Evolutionary conservation across 2,797 vertebrate genomes (phyloP), one percentile per base, ranked within the genome.

Genomic region (Lagorchestes hirsutus): DNA sequence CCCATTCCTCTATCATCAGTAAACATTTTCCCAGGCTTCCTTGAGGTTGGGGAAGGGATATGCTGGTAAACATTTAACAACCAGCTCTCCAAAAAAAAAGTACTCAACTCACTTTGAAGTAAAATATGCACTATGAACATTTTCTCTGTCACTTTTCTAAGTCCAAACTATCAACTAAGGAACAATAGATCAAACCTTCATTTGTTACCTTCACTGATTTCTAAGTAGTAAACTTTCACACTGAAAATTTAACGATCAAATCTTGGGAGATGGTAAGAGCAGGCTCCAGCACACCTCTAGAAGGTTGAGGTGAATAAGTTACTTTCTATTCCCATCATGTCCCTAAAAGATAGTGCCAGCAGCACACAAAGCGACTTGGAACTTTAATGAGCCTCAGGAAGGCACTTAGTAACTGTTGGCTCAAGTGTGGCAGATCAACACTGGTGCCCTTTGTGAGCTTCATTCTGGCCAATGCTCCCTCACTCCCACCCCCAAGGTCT

Each of bases 341-440:
- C 8, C 22, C 74, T 82, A 46, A 24, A 24, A 82, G 16, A 82
- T 82, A 24, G 18, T 24, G 67, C 18, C 6, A 24, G n/a, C 1
- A 40, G 18, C n/a, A 46, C 24, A 40, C 67, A 82, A 46, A 46
- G 40, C 22, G 10, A 46, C 40, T 2, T 82, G 40, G 40, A 27
- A 27, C 74, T 82, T 82, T 82, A 82, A 82, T 27, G 74, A 27
- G 40, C 22, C 40, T 27, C 40, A 27, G 22, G 74, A 24, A 46
- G 40, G 74, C 9, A 11, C 74, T 46, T 24, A 46, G 74, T 6
- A 40, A 58, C 27, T 2, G 27, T 28, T 13, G 11, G 31, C 0
- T 12, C 3, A 4, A 11, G 22, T 4, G 31, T 34, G 34, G 16
- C 22, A 24, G 9, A 9, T 24, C 22, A 9, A 1, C 9, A 2